A percentile compares a stretch with the other conserved stretches of the same genome.
Conservation (phyloP, 2,113 vertebrate species). For the Dasypus novemcinctus region DNA sequence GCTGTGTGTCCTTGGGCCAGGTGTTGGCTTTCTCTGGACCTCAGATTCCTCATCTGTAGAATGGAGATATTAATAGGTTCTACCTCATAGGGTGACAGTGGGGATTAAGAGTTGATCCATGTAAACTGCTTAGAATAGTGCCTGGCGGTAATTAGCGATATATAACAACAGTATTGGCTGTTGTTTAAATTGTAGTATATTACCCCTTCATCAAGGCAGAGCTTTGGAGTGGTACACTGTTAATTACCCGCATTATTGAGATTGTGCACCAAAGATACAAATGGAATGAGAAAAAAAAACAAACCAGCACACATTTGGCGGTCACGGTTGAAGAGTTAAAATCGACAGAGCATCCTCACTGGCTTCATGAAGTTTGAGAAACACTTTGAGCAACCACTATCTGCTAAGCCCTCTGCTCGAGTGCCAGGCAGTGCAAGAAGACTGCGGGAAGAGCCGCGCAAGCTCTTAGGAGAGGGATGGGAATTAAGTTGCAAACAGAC, state of each 20-base stretch:
- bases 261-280: not conserved
- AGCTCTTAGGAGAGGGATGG: not conserved
- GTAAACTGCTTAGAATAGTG: slow-evolving; percentile 14
- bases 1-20: not conserved
- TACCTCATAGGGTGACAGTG: not conserved
- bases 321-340: slow-evolving; percentile 23
- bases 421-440: not conserved
- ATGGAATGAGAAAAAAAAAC: slow-evolving; percentile 5
- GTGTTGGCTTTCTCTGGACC: slow-evolving; percentile 37
- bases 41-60: slow-evolving; percentile 36
- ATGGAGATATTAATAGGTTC: slow-evolving; percentile 18
- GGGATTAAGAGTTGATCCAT: not conserved
- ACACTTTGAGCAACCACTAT: not conserved
- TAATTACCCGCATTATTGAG: slow-evolving; percentile 41
- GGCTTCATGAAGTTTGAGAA: not conserved
- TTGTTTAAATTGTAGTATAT: slow-evolving; percentile 34
- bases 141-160: not conserved
- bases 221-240: slow-evolving; percentile 31
- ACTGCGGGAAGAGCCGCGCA: not conserved
- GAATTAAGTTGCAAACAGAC: slow-evolving; percentile 67
- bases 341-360: not conserved
- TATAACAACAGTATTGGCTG: not conserved
- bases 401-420: not conserved
- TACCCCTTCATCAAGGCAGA: not conserved
- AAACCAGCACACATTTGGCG: not conserved